Evolutionary conservation across 1,140 invertebrate genomes (phyloP).

Genomic region (Leptinotarsa undecemlineata): DNA sequence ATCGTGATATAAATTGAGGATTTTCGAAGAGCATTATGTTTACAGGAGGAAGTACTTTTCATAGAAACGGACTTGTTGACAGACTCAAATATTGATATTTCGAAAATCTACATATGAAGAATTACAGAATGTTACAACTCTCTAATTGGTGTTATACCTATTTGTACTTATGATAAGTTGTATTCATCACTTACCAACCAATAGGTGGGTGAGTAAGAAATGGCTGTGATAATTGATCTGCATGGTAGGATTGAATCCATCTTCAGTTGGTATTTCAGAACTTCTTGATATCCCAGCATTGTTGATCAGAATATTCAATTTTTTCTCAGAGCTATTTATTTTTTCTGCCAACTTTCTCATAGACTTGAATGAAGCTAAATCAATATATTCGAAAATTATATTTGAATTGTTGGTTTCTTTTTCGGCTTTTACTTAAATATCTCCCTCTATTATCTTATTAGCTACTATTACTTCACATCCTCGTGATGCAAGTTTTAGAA

Average conservation of each 20-base stretch:
- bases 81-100: too few relatives aligned
- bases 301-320: slow-evolving; percentile 62
- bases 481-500: not conserved
- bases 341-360: slow-evolving; percentile 45
- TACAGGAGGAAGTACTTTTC: too few relatives aligned
- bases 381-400: slow-evolving; percentile 37
- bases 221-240: slow-evolving; percentile 69
- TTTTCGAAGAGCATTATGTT: too few relatives aligned
- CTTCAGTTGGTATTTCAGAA: slow-evolving; percentile 57
- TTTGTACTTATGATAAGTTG: too few relatives aligned
- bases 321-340: slow-evolving; percentile 46
- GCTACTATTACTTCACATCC: slow-evolving; percentile 24
- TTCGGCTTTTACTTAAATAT: not conserved
- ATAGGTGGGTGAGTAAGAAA: slow-evolving; percentile 68
- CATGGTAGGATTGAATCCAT: slow-evolving; percentile 64
- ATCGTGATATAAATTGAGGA: too few relatives aligned
- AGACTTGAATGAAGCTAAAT: slow-evolving; percentile 49
- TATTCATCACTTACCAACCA: slow-evolving; percentile 58
- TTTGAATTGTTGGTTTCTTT: slow-evolving; percentile 9
- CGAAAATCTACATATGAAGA: too few relatives aligned
- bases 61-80: too few relatives aligned
- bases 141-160: too few relatives aligned
- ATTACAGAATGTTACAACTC: too few relatives aligned
- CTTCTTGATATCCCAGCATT: slow-evolving; percentile 58
- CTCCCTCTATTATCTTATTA: slow-evolving; percentile 8